Evolutionary conservation across 2,113 vertebrate genomes (phyloP), one percentile per base, ranked within the genome.

Genomic region (Megatriorchis doriae): DNA sequence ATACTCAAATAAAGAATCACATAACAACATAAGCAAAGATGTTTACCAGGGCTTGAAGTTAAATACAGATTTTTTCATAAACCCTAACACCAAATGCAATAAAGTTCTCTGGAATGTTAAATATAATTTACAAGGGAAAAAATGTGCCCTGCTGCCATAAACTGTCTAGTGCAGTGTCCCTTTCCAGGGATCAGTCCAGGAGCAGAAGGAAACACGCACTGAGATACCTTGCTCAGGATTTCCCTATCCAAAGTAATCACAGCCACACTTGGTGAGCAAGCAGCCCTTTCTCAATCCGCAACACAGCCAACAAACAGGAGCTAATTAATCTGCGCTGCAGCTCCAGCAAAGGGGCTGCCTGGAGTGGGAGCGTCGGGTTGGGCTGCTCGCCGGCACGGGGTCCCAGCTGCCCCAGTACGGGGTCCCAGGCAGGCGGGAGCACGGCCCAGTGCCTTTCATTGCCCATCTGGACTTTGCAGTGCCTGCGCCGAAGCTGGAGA

Each of bases 11-110:
- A 98, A 98, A 97, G 97, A 98, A 97, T 96, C 96, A 65, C 98
- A 98, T 95, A 97, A 98, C 97, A 98, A 98, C 98, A 97, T 96
- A 98, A 97, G 97, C 98, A 98, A 97, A 98, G 98, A 98, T 98
- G 98, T 98, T 98, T 98, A 98, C 97, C 97, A 98, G 98, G 98
- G 96, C 98, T 98, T 98, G 98, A 98, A 98, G 98, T 98, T 98
- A 98, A 98, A 98, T 98, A 98, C 98, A 98, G 98, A 96, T 97
- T 98, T 98, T 98, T 98, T 97, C 97, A 97, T 98, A 98, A 97
- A 97, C 97, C 87, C 97, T 96, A 97, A 98, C 97, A 98, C 96
- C 97, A 95, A 95, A 96, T 17, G 97, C 97, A 98, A 95, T 98
- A 97, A 97, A 98, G 98, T 97, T 98, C 98, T 97, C 97, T 96